Percentiles rank a stretch among this genome's conserved stretches.
Evolutionary conservation across 2,797 vertebrate genomes (phyloP).

Genomic region (Pterois miles): DNA sequence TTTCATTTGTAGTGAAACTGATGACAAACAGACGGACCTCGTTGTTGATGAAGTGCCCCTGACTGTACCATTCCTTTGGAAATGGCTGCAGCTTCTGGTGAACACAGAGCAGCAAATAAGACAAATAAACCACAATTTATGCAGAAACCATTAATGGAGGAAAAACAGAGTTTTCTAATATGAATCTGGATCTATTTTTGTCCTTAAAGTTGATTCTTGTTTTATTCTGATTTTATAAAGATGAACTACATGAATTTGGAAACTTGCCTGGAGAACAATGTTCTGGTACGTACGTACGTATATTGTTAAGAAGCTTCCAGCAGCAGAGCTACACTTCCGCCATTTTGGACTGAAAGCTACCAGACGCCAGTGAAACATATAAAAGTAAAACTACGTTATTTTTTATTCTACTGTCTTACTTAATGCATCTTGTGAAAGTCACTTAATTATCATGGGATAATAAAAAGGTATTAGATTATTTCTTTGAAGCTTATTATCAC

Average conservation of each 20-base stretch:
- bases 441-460: not conserved
- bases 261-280: rapidly evolving
- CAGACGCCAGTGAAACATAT: too few relatives aligned
- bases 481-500: too few relatives aligned
- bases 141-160: not conserved
- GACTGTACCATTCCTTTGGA: constrained; percentile 68
- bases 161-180: not conserved
- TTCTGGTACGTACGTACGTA: too few relatives aligned
- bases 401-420: too few relatives aligned
- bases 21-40: constrained; percentile 45
- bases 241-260: not conserved
- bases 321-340: too few relatives aligned
- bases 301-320: too few relatives aligned
- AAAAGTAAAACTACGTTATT: too few relatives aligned
- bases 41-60: constrained; percentile 71
- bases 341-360: too few relatives aligned
- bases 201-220: not conserved
- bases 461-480: too few relatives aligned
- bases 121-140: not conserved
- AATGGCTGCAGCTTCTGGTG: constrained; percentile 72
- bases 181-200: not conserved
- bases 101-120: not conserved
- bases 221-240: not conserved
- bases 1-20: not conserved
- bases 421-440: not conserved